Evolutionary conservation across 2,888 invertebrate species (phyloP).

Genomic region (Itoplectis maculator): DNA sequence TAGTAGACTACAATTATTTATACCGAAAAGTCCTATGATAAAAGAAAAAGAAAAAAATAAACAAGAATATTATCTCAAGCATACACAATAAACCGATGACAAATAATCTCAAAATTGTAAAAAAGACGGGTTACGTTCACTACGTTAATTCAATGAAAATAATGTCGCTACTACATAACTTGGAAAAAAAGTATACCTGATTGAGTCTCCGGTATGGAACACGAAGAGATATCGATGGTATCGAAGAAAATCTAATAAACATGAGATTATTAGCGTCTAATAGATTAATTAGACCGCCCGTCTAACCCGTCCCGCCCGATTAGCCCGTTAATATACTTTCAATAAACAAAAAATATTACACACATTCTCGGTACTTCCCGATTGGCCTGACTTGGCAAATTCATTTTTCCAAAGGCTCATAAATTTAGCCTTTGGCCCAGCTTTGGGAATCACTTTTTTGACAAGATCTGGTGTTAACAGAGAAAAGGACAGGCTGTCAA

Average conservation of each 20-base stretch:
- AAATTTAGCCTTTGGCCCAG: slow-evolving; percentile 28
- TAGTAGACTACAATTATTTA: background rate
- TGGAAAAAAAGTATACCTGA: slow-evolving; percentile 1
- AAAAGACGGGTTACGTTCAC: background rate
- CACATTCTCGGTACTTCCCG: slow-evolving; percentile 12
- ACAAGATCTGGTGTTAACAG: background rate
- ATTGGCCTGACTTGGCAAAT: slow-evolving; percentile 11
- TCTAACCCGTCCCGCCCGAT: too few species aligned
- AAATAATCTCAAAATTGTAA: background rate
- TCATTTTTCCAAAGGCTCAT: slow-evolving; percentile 3
- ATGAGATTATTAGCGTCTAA: background rate
- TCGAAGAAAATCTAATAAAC: background rate
- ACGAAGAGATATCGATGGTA: background rate
- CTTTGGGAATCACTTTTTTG: slow-evolving; percentile 19
- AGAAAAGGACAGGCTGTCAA: slow-evolving; percentile 9
- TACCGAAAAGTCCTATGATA: background rate
- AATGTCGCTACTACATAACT: slow-evolving; percentile 15
- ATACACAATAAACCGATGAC: background rate
- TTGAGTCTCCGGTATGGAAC: background rate
- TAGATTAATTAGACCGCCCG: background rate
- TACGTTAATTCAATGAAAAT: slow-evolving; percentile 10
- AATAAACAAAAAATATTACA: background rate
- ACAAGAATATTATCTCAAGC: slow-evolving; percentile 3
- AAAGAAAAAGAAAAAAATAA: slow-evolving; percentile 1
- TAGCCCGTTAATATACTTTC: background rate